phyloP scores from a whole-genome alignment of 2,888 invertebrate species.

The Callosobruchus maculatus region DNA sequence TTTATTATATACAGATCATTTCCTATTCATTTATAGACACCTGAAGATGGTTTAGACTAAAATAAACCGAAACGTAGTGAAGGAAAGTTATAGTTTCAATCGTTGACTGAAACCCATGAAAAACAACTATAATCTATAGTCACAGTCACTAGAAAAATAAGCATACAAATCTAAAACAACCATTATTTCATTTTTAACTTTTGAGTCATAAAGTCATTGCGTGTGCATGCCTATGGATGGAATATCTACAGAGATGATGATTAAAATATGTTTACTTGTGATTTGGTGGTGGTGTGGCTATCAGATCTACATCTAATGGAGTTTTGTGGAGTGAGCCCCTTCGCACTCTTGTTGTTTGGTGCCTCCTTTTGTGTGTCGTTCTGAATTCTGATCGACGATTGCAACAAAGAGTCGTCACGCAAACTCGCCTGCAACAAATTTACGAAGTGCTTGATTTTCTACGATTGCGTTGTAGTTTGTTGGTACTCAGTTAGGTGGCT shows the following conservation, averaged over 20 bases:
- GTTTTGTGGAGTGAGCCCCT: conserved; percentile 66
- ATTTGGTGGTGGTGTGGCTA: conserved; percentile 42
- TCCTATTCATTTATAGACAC: too few species aligned
- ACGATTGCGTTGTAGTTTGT: not conserved
- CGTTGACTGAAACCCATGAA: too few species aligned
- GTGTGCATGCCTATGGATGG: not conserved
- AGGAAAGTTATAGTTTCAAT: too few species aligned
- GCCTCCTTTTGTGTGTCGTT: conserved; percentile 74
- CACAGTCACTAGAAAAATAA: too few species aligned
- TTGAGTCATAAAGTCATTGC: too few species aligned
- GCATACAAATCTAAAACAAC: too few species aligned
- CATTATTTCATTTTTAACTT: too few species aligned
- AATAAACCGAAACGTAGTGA: too few species aligned
- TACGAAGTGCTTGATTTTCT: not conserved
- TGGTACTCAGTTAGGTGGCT: not conserved
- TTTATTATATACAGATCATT: too few species aligned
- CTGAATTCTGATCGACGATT: conserved; percentile 64
- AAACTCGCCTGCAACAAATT: conserved; percentile 43
- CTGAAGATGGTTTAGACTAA: too few species aligned
- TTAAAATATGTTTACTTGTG: conserved; percentile 40
- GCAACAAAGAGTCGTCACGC: conserved; percentile 58
- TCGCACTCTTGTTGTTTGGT: conserved; percentile 60
- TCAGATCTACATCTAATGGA: conserved; percentile 58
- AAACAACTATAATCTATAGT: too few species aligned
- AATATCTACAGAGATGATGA: conserved; percentile 3